These are phyloP conservation scores for Caligus rogercresseyi DNA, from an alignment of 1,140 invertebrate genomes.

Conservation along the genomic window DNA sequence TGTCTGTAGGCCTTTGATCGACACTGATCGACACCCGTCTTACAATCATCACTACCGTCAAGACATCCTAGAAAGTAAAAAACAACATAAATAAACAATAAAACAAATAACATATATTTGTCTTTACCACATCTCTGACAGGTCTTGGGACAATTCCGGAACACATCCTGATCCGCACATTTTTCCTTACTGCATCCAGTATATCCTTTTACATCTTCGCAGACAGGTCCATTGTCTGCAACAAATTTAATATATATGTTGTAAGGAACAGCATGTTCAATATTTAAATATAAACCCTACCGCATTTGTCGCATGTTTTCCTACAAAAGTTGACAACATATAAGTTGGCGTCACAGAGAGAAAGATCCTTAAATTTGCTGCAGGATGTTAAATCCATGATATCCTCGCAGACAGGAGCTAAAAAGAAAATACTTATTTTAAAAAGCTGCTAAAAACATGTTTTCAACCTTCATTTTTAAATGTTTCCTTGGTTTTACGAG, in stretches of 20 bases:
- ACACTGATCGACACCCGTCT: not conserved
- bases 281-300: no score
- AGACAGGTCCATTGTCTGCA: not conserved
- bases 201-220: not conserved
- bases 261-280: no score
- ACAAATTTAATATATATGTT: not conserved
- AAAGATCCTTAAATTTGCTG: not conserved
- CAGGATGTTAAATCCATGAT: not conserved
- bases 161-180: not conserved
- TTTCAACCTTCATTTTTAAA: no score
- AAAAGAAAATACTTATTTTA: no score
- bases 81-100: not conserved
- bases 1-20: not conserved
- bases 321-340: not conserved
- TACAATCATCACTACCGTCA: not conserved
- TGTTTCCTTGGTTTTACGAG: no score
- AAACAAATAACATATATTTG: not conserved
- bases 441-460: no score
- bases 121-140: not conserved
- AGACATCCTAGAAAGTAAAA: not conserved
- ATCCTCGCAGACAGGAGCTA: not conserved
- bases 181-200: not conserved
- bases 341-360: not conserved
- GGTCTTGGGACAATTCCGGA: not conserved
- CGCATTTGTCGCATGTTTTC: not conserved